These are phyloP conservation scores for Archilochus colubris DNA, from an alignment of 2,113 vertebrate genomes.

Conservation along the genomic window DNA sequence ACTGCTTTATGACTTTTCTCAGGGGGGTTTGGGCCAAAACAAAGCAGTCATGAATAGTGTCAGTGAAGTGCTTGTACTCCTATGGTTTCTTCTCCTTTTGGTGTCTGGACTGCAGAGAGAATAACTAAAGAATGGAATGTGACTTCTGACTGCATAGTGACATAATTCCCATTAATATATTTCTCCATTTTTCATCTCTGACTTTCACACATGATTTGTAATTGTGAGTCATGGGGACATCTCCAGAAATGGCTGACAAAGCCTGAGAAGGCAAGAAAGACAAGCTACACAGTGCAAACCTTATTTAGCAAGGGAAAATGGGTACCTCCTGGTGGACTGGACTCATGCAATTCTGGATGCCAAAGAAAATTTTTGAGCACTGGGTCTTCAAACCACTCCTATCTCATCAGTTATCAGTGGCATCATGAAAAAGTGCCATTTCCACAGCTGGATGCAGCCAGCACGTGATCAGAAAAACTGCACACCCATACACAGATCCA, in stretches of 20 bases:
- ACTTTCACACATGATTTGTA: not conserved
- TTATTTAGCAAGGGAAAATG: not conserved
- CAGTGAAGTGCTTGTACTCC: not conserved
- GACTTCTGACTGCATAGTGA: not conserved
- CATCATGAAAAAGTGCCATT: not conserved
- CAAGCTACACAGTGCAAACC: not conserved
- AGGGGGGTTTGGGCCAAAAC: not conserved
- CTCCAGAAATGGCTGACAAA: not conserved
- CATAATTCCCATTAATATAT: not conserved
- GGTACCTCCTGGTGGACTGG: not conserved
- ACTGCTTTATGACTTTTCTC: not conserved
- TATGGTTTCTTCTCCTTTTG: not conserved
- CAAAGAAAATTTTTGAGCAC: not conserved
- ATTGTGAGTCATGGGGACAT: not conserved
- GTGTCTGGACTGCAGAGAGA: not conserved
- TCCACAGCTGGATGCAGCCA: not conserved
- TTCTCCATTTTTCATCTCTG: slow-evolving; percentile 19
- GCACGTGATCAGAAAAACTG: not conserved
- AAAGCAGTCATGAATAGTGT: not conserved
- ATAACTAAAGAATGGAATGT: not conserved
- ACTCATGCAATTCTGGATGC: not conserved
- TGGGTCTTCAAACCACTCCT: not conserved
- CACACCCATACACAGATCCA: not conserved
- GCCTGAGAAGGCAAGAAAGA: not conserved
- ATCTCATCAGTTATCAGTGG: not conserved